phyloP scores from a whole-genome alignment of 2,113 vertebrate genomes.

The Vimba vimba region DNA sequence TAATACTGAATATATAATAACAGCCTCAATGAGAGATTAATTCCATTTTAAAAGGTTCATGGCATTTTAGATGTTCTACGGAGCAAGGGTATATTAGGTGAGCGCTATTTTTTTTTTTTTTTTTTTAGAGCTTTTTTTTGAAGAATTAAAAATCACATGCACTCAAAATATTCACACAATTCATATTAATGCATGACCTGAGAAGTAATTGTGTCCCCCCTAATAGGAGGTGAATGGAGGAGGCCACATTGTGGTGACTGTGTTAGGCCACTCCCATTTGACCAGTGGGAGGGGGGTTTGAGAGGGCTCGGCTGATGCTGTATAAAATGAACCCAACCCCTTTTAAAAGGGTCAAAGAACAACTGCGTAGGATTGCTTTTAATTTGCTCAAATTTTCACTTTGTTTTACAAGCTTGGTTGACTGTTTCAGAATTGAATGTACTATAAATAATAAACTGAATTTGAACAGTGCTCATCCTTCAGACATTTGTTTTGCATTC shows the following conservation, averaged over 20 bases:
- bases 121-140: background rate
- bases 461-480: conserved; percentile 36
- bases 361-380: conserved; percentile 34
- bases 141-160: background rate
- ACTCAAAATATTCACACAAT: conserved; percentile 1
- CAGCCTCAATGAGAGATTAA: no score
- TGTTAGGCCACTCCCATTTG: background rate
- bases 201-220: background rate
- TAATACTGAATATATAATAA: background rate
- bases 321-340: background rate
- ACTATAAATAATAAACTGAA: conserved; percentile 75
- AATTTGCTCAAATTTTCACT: conserved; percentile 58
- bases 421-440: conserved; percentile 77
- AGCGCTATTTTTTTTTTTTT: background rate
- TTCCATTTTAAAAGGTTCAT: background rate
- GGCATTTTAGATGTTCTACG: background rate
- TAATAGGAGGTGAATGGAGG: background rate
- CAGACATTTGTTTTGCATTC: background rate
- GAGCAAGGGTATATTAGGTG: background rate
- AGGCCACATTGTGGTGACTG: background rate
- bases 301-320: background rate
- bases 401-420: conserved; percentile 65
- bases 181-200: background rate
- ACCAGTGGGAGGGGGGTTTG: no score
- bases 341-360: background rate